A percentile compares a stretch with the other conserved stretches of the same genome.
These are phyloP conservation scores for Anadara kagoshimensis DNA, from an alignment of 1,140 invertebrate genomes.

Conservation along the genomic window DNA sequence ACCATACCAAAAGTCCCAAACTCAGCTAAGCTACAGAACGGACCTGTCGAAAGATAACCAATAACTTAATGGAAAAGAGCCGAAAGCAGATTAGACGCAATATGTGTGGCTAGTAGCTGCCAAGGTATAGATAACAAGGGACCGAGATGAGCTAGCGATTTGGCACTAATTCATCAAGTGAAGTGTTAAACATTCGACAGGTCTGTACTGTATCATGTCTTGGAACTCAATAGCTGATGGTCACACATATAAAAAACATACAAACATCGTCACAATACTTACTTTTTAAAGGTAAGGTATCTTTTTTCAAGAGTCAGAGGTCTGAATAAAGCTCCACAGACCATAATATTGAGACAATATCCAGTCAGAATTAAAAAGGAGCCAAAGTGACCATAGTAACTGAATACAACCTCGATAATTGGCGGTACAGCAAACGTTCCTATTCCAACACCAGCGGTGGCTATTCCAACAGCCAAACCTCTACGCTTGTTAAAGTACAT, in stretches of 20 bases:
- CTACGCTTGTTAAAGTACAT: conserved; percentile 5
- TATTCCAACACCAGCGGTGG: conserved; percentile 14
- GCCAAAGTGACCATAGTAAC: neutral
- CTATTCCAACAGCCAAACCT: conserved; percentile 5
- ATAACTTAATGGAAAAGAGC: no score
- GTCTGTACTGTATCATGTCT: no score
- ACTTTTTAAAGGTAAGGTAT: conserved; percentile 33
- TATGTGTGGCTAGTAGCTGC: no score
- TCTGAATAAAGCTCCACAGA: conserved; percentile 4
- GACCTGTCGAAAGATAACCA: no score
- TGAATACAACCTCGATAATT: neutral
- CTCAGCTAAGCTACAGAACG: no score
- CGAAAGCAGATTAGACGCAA: no score
- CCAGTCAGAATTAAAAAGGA: conserved; percentile 12
- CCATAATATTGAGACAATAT: neutral
- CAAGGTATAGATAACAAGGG: no score
- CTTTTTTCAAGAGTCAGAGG: conserved; percentile 11
- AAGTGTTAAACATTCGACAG: no score
- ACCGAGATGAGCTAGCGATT: no score
- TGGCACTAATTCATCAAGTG: no score
- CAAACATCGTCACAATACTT: conserved; percentile 19
- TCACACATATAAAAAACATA: neutral
- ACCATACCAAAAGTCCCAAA: neutral
- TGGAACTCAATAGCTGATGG: no score
- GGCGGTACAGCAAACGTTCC: conserved; percentile 1